Evolutionary conservation across 37 sponge, comb jelly and placozoan genomes (phyloP), one percentile per base, ranked within the genome.

Genomic region (Halisarca cf. caerulea): DNA sequence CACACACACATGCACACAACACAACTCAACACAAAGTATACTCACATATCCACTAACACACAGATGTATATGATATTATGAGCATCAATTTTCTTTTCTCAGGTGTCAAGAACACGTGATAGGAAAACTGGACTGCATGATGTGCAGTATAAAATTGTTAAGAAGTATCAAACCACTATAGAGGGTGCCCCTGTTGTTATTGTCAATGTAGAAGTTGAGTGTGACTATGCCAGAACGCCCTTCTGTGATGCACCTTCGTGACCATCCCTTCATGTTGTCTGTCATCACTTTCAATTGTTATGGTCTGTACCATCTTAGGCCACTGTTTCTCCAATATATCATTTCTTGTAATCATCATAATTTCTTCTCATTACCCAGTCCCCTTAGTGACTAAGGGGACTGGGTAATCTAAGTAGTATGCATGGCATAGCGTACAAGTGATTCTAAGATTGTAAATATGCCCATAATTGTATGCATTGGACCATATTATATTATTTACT

Each of bases 141-240:
- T 61, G 78, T 91, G 17, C 44, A 83, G 47, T 97, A 88, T 82
- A 60, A 58, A 0, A 35, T 92, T 20, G 84, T 90, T 59, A 81
- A 59, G 37, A 47, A 88, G 47, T 35, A 89, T 20, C 64, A 90
- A 2, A 66, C 94, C 40, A 90, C 89, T 17, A 86, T 97, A 18
- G 61, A 80, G n/a, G 89, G 89, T 20, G 95, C 90, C 30, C 92
- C 91, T 2, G 34, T 94, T 17, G 75, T 82, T 41, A 79, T 97
- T 82, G 95, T 90, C 39, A 86, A 78, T 77, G 93, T 94, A 38
- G 47, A 94, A 41, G 43, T 97, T 43, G 69, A 89, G 1, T 97
- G 97, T 84, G 93, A 97, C 66, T 83, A 83, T 40, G 61, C 85
- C 9, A 78, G 66, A 25, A 97, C 97, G 39, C 97, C 97, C 72